Base-by-base conservation (phyloP, 2,113 vertebrate genomes). In the Chaetops frenatus region DNA sequence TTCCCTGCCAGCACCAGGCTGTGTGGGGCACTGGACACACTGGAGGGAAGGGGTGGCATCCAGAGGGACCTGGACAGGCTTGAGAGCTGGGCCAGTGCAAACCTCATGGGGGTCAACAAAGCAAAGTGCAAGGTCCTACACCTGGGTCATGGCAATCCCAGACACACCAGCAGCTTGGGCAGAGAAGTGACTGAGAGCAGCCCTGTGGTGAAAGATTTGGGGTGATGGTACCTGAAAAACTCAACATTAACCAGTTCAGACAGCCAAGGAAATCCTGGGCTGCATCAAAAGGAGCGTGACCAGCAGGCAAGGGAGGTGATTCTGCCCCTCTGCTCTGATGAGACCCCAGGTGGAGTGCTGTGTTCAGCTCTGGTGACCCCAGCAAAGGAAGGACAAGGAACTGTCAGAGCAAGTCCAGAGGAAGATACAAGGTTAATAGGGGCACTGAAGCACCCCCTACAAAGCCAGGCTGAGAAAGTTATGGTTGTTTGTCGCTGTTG, bases 301-400 rank as follows among this genome's bases (percentile, higher is more conserved):
- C 38, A 65, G 24, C 10, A 31, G 22, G 21, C 5, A 21, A 47
- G 2, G 51, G 22, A 48, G n/a, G 17, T 3, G 22, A 57, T 67
- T 57, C 51, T 69, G 17, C 18, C 62, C 28, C 42, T 69, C 11
- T 81, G 9, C 42, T 58, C 42, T 80, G 27, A 7, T 16, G 27
- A 38, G 22, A 56, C 6, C 23, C 11, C 35, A 19, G 15, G 23
- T 69, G 53, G 11, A 60, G 9, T 11, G 18, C 23, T 69, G 28
- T 2, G 1, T 10, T 9, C 65, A 50, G 19, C 4, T 4, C 11
- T 40, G 3, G 4, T 6, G 15, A 0, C 5, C 9, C 14, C 29
- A 35, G 1, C 7, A 35, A 12, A 19, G 5, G 24, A 70, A 70
- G 31, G 24, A 50, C 20, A 35, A 35, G 12, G 24, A 50, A 20